Evolutionary conservation across 2,113 vertebrate species (phyloP).

Genomic region (Pelusios castaneus): DNA sequence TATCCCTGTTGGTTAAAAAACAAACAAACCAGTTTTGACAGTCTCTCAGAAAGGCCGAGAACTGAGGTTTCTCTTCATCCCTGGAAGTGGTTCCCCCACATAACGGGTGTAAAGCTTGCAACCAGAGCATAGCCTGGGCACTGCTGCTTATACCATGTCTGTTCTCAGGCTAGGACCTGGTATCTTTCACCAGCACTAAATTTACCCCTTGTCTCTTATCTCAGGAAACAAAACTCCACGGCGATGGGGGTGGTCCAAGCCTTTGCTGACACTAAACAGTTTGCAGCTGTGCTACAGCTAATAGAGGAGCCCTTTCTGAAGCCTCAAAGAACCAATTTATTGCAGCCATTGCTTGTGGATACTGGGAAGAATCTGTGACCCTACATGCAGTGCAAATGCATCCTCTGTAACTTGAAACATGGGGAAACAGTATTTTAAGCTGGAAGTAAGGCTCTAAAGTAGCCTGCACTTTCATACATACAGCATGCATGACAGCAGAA

Average conservation of each 20-base stretch:
- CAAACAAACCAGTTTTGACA: background rate
- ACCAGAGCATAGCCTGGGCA: fast-evolving
- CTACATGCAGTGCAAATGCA: background rate
- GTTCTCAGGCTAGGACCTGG: background rate
- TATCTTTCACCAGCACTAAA: fast-evolving
- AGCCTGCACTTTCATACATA: background rate
- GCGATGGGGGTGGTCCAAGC: slow-evolving; percentile 12
- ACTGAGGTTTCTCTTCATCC: fast-evolving
- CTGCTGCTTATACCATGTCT: background rate
- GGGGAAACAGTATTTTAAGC: slow-evolving; percentile 41
- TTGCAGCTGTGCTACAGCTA: background rate
- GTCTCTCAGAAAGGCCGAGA: fast-evolving
- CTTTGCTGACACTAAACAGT: background rate
- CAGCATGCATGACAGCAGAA: slow-evolving; percentile 48
- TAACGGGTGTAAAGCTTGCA: fast-evolving
- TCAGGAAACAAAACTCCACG: background rate
- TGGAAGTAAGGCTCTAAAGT: slow-evolving; percentile 18
- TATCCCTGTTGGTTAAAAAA: fast-evolving
- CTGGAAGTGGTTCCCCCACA: fast-evolving
- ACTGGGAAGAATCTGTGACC: background rate
- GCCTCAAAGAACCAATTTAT: background rate
- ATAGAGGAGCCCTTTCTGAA: background rate
- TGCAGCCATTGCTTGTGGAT: slow-evolving; percentile 6
- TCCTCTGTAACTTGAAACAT: background rate
- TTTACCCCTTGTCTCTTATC: background rate